Conservation (phyloP, 2,113 vertebrate species). For the Sprattus sprattus region DNA sequence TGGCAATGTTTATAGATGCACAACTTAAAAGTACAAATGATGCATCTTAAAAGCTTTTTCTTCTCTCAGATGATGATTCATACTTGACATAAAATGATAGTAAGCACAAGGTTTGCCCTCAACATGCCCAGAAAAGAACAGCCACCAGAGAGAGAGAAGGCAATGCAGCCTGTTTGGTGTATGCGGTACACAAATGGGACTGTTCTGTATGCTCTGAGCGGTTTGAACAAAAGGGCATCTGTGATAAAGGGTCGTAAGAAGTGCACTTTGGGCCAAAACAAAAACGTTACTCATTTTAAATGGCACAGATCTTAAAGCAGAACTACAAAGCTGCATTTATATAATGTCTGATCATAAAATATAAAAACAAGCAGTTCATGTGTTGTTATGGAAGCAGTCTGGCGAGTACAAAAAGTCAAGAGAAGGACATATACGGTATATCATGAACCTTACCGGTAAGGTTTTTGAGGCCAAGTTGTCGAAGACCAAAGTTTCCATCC, state of each 20-base stretch:
- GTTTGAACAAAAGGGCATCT: not conserved
- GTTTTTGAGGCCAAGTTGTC: slow-evolving; percentile 89
- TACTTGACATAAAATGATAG: not conserved
- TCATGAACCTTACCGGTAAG: slow-evolving; percentile 77
- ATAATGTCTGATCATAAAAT: not conserved
- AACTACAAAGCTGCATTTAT: not conserved
- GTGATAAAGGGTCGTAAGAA: not conserved
- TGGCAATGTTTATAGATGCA: too few relatives aligned
- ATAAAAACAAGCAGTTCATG: not conserved
- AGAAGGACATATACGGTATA: not conserved
- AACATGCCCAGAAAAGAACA: not conserved
- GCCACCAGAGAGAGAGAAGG: not conserved
- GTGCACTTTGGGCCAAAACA: not conserved
- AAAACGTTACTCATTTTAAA: not conserved
- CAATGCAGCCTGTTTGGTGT: not conserved
- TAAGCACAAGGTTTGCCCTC: not conserved
- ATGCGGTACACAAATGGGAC: not conserved
- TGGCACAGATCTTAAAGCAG: not conserved
- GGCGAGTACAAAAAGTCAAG: not conserved
- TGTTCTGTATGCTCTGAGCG: not conserved
- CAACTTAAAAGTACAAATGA: too few relatives aligned
- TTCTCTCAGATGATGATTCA: not conserved
- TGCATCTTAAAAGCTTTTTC: not conserved
- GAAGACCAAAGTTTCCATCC: slow-evolving; percentile 91
- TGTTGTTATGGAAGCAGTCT: not conserved